Evolutionary conservation across 2,888 invertebrate genomes (phyloP).

Genomic region (Sinodicranocentrus sp.): DNA sequence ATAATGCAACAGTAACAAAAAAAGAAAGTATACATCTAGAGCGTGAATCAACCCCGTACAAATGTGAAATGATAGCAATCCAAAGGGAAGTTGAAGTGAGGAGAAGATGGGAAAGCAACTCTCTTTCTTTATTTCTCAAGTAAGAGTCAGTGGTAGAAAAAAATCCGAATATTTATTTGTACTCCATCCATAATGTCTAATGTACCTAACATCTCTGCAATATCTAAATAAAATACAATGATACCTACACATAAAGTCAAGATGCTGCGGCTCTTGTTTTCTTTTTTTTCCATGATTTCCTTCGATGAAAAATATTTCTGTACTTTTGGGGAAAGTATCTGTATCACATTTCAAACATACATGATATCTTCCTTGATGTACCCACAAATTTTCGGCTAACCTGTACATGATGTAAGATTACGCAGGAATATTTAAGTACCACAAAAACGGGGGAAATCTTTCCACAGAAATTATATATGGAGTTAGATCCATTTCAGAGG

Average conservation of each 20-base stretch:
- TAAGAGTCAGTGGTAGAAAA: conserved; percentile 6
- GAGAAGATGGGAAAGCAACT: conserved; percentile 44
- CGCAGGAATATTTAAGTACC: conserved; percentile 10
- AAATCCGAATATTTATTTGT: conserved; percentile 53
- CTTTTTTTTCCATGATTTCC: conserved; percentile 7
- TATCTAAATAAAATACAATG: conserved; percentile 49
- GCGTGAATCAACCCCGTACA: conserved; percentile 53
- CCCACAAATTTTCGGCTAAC: neutral
- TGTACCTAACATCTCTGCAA: conserved; percentile 34
- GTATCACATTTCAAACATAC: no score
- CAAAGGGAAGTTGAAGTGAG: conserved; percentile 48
- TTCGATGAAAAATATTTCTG: conserved; percentile 38
- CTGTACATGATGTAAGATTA: neutral
- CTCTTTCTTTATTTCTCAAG: conserved; percentile 35
- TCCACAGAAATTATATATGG: no score
- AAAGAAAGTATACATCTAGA: conserved; percentile 20
- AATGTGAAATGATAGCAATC: conserved; percentile 56
- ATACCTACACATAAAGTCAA: conserved; percentile 54
- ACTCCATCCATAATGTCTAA: conserved; percentile 42
- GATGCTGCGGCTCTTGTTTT: conserved; percentile 35
- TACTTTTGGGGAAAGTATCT: no score
- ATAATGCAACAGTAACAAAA: conserved; percentile 60
- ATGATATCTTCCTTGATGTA: neutral
- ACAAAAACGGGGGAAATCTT: neutral
- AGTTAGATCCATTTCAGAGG: neutral